Base-by-base conservation (phyloP, 2,888 invertebrate genomes). In the Lasioglossum figueresi region DNA sequence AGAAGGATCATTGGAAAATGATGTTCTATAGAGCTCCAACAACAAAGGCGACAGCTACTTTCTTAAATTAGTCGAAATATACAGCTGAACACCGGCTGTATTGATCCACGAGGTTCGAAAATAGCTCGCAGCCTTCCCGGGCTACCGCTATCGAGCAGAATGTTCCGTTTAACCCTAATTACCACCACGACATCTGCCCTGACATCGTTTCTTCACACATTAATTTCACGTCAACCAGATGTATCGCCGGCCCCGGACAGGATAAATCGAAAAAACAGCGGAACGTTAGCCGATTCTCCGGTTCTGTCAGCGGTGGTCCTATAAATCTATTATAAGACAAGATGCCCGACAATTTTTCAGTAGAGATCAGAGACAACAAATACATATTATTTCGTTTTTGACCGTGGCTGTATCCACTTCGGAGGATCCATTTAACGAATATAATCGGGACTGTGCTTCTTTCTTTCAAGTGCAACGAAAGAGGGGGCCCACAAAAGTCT, bases 351-450 rank as follows among this genome's bases (percentile, higher is more conserved):
- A 4, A 37, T 23, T 37, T 43, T 56, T 31, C 59, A 43, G 2
- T 80, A 59, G 19, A 84, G 66, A 73, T 80, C 71, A 16, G 37
- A 59, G 81, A 82, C 87, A 87, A 82, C 84, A 88, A 87, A 90
- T 85, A 88, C 84, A 87, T 45, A 12, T 2, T 84, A 37, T 90
- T 89, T 80, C 73, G 75, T 83, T 85, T 12, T 78, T 68, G 76
- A 70, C 23, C 63, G 68, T 79, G 83, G 89, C 84, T 76, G 83
- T 83, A 83, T 80, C 79, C 80, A 84, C 85, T 87, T 74, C 52
- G 85, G 80, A 85, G 89, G 87, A 87, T 89, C 89, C 87, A 85
- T 87, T 89, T 90, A 89, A 89, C 89, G 87, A 89, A 85, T 83
- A 89, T 83, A 89, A 89, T 89, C 87, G 85, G 85, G 90, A 85